phyloP scores from a whole-genome alignment of 1,140 invertebrate species.

The Zeugodacus cucurbitae region DNA sequence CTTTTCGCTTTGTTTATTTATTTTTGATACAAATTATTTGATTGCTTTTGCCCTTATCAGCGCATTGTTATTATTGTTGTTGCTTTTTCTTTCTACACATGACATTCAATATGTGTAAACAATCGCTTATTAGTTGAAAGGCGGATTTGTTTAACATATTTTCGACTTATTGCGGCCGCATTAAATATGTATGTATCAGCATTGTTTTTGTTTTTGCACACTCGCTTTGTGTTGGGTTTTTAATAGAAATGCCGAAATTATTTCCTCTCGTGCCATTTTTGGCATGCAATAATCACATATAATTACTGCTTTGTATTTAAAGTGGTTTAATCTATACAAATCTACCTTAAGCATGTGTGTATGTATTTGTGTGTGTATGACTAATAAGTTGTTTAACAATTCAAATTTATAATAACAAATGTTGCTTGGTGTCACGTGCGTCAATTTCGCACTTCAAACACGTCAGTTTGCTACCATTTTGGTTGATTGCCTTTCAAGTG shows the following conservation, averaged over 20 bases:
- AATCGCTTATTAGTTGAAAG: neutral
- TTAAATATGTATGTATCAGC: neutral
- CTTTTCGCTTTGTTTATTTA: neutral
- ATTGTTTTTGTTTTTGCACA: neutral
- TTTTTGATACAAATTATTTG: neutral
- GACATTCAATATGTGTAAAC: neutral
- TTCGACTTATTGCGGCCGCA: neutral
- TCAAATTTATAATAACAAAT: neutral
- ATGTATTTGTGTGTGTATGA: neutral
- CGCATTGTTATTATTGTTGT: neutral
- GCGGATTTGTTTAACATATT: neutral
- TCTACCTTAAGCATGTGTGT: neutral
- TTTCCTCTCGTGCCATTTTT: neutral
- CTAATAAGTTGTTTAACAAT: neutral
- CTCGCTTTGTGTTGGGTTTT: neutral
- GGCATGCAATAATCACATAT: neutral
- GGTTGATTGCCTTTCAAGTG: neutral
- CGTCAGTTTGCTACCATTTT: neutral
- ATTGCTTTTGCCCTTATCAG: slow-evolving; percentile 4
- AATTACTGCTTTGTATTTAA: no score
- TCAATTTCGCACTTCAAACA: neutral
- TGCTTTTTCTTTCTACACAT: neutral
- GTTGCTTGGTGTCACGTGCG: neutral
- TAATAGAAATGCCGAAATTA: neutral
- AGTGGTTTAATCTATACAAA: neutral